These are phyloP conservation scores for Mystacornis crossleyi DNA, from an alignment of 2,113 vertebrate species.

Conservation along the genomic window DNA sequence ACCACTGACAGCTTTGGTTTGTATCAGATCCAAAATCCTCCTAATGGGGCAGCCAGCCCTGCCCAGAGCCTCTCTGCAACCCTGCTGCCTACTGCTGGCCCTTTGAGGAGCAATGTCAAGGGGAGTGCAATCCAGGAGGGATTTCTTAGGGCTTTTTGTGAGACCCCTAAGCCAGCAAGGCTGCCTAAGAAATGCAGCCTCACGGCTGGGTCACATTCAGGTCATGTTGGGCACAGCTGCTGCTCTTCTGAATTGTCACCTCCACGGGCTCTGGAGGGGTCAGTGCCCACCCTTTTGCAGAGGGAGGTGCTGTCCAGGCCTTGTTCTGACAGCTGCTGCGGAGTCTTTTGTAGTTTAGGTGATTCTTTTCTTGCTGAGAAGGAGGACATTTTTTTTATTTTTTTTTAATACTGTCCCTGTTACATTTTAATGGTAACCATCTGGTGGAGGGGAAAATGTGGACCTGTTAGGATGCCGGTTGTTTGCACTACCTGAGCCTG, in stretches of 20 bases:
- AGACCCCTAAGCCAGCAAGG: not conserved
- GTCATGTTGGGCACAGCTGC: not conserved
- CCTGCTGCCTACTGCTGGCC: not conserved
- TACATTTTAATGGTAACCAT: not conserved
- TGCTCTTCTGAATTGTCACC: not conserved
- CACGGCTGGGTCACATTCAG: not conserved
- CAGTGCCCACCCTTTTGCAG: not conserved
- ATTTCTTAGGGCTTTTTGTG: not conserved
- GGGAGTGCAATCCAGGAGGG: not conserved
- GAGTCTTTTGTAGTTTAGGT: not conserved
- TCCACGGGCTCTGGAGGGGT: not conserved
- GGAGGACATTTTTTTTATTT: not conserved
- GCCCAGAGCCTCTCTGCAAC: not conserved
- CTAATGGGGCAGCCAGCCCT: not conserved
- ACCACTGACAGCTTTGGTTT: not conserved
- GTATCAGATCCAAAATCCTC: accelerated
- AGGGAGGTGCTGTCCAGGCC: not conserved
- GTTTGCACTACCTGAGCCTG: not conserved
- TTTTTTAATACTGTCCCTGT: not conserved
- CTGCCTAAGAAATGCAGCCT: not conserved
- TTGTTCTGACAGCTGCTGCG: not conserved
- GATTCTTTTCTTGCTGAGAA: not conserved
- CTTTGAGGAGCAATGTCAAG: not conserved
- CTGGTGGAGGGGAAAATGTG: not conserved
- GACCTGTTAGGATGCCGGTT: not conserved